Base-by-base conservation (phyloP, 2,113 vertebrate species). In the Dipodomys stephensi region DNA sequence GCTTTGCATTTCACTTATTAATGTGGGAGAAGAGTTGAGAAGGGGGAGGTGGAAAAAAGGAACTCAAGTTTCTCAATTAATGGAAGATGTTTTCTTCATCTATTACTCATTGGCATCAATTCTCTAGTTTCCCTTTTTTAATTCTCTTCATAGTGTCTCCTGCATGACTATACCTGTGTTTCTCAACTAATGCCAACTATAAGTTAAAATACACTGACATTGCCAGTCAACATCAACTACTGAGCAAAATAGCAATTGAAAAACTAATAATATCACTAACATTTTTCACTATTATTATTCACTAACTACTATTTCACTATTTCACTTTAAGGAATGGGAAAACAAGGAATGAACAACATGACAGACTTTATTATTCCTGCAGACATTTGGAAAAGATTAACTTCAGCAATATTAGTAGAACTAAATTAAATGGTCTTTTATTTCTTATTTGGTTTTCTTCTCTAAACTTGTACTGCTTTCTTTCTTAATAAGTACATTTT, bases 11-110 rank as follows among this genome's bases (percentile, higher is more conserved):
- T 89, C 3, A 78, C 60, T 92, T 94, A 67, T 18, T 82, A 28
- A 13, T 18, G 16, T 60, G 18, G 53, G 27, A 91, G 46, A 81
- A 32, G 64, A 94, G 76, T 35, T 80, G 9, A 28, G 92, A 79
- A 90, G 30, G 11, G 0, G 65, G 7, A 49, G 22, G 64, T 49
- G 39, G 19, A 49, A 30, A 49, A 64, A 78, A 67, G 87, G 72
- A 91, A 96, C 35, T 39, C 84, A 57, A 97, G 67, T 23, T 30
- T 79, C 64, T 90, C 60, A 91, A 88, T n/a, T 88, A 57, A 39
- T 94, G 53, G 10, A 90, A 69, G 77, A 81, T 87, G 86, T 90
- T 90, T 94, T 92, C 91, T 35, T 84, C 91, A 87, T 60, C 68
- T 94, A 74, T 82, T 94, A 93, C 72, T 92, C 80, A 91, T 0